Base-by-base conservation (phyloP, 2,797 vertebrate genomes). In the Heterohyrax brucei region DNA sequence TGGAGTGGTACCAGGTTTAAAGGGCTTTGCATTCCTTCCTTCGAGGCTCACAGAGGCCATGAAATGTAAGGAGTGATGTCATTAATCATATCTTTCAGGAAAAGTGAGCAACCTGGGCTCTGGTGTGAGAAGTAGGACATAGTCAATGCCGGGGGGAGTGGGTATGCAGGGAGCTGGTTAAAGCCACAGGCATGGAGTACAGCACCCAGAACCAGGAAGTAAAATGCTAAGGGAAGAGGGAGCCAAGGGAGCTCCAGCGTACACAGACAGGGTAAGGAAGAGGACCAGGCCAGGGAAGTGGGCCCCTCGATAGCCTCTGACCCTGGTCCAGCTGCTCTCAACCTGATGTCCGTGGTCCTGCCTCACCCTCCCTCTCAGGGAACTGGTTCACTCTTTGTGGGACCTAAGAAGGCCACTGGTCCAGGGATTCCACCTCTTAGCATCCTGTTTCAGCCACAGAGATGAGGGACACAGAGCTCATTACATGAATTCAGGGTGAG, bases 321-420 rank as follows among this genome's bases (percentile, higher is more conserved):
- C 68, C 28, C 39, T 33, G 2, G 1, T 10, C 73, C n/a, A 1
- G 3, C 48, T n/a, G 28, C 30, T 26, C 72, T 48, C 46, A 56
- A n/a, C 75, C 56, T 30, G 30, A 18, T 10, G 48, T 18, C 66
- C 2, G 1, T n/a, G 16, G 16, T 30, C 33, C 39, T n/a, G 12
- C 7, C 1, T 73, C 1, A 22, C 21, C 28, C 9, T 59, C 5
- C 50, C 19, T 22, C 53, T n/a, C 3, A 0, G 22, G 8, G 9
- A 85, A 3, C 46, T 10, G 30, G 13, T 24, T 66, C 59, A 33
- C 7, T 21, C 59, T 53, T 10, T 76, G 62, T 22, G 56, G 46
- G 30, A 75, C 80, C 64, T 24, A 21, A 39, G 44, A 6, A 26
- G 53, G 10, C 84, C 48, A 24, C 56, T 10, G 33, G 26, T 18